phyloP scores from a whole-genome alignment of 2,797 vertebrate species.

The Sus cebifrons region DNA sequence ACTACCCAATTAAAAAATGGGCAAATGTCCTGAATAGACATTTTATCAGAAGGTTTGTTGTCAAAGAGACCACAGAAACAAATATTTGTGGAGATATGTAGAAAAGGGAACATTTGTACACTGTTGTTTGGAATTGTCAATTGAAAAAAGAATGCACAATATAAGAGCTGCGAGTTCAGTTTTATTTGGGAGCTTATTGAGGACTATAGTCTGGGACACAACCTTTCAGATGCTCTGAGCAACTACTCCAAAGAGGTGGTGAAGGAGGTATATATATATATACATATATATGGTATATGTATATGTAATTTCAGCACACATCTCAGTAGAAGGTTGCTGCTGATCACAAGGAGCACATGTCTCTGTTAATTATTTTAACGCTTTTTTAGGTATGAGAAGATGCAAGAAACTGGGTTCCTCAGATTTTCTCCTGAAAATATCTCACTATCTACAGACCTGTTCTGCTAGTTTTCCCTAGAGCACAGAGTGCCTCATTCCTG shows the following conservation, averaged over 20 bases:
- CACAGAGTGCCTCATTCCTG: too few relatives aligned
- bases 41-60: neutral
- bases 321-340: neutral
- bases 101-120: neutral
- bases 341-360: neutral
- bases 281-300: too few relatives aligned
- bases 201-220: neutral
- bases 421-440: neutral
- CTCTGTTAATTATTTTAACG: neutral
- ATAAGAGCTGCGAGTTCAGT: neutral
- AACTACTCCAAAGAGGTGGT: too few relatives aligned
- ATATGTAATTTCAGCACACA: too few relatives aligned
- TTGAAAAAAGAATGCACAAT: neutral
- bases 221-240: neutral
- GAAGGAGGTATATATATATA: too few relatives aligned
- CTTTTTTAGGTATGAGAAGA: neutral
- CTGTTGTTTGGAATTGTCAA: neutral
- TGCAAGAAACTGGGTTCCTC: neutral
- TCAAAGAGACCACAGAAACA: too few relatives aligned
- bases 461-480: too few relatives aligned
- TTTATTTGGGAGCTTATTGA: neutral
- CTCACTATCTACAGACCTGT: neutral
- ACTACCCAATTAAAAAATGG: neutral
- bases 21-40: neutral
- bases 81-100: neutral